phyloP scores from a whole-genome alignment of 1,140 invertebrate genomes.

The Drosophila sturtevanti region DNA sequence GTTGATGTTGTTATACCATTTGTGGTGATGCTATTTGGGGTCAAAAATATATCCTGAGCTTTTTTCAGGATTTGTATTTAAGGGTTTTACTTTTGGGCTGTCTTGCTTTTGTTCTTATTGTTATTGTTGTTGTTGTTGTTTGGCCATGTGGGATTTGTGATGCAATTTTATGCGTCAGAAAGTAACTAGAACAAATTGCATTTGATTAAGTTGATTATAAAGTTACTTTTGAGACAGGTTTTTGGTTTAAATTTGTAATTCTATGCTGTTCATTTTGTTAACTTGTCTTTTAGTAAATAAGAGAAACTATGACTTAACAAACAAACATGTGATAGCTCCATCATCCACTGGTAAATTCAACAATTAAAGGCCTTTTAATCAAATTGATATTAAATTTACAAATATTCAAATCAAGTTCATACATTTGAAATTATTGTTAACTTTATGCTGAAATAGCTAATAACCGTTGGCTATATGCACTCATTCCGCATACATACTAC shows the following conservation, averaged over 20 bases:
- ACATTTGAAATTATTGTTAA: conserved; percentile 20
- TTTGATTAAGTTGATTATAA: conserved; percentile 46
- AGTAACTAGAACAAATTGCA: conserved; percentile 61
- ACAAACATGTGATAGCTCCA: too few relatives aligned
- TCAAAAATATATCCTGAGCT: conserved; percentile 19
- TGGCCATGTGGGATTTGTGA: neutral
- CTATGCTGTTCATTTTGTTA: neutral
- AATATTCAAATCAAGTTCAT: neutral
- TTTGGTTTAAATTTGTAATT: neutral
- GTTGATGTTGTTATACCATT: conserved; percentile 17
- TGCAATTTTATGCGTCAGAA: conserved; percentile 23
- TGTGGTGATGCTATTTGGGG: conserved; percentile 30
- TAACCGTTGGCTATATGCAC: conserved; percentile 56
- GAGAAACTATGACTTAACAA: too few relatives aligned
- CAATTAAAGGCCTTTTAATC: neutral
- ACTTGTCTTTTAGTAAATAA: too few relatives aligned
- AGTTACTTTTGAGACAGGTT: conserved; percentile 9
- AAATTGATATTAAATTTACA: neutral
- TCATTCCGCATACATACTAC: neutral
- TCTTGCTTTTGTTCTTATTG: neutral
- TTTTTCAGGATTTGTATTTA: neutral
- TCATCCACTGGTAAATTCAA: too few relatives aligned
- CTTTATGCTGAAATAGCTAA: conserved; percentile 40
- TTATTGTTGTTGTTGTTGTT: neutral
- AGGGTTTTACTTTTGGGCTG: neutral